These are phyloP conservation scores for Perca fluviatilis DNA, from an alignment of 2,113 vertebrate genomes.

Conservation along the genomic window DNA sequence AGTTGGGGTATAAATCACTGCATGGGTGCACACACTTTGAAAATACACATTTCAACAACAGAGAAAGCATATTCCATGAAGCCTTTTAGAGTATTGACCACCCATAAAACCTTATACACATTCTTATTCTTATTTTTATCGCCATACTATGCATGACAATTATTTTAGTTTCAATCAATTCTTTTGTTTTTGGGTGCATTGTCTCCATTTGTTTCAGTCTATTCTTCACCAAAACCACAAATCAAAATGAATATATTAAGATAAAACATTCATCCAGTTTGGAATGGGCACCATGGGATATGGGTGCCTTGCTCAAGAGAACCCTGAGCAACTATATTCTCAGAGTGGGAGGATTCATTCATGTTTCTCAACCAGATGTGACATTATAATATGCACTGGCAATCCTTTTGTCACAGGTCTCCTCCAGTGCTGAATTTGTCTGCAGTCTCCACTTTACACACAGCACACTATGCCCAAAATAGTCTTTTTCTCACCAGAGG, in stretches of 20 bases:
- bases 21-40: neutral
- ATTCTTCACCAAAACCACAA: too few species aligned
- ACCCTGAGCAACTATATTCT: constrained; percentile 2
- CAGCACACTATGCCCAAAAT: constrained; percentile 28
- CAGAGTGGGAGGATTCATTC: neutral
- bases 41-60: neutral
- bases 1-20: constrained; percentile 10
- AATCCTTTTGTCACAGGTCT: constrained; percentile 12
- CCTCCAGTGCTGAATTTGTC: neutral
- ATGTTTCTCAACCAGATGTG: neutral
- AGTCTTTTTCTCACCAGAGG: constrained; percentile 50
- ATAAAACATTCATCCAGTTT: neutral
- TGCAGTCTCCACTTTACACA: constrained; percentile 39
- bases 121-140: neutral
- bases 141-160: neutral
- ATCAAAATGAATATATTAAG: too few species aligned
- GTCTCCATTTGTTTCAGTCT: neutral
- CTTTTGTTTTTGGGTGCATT: neutral
- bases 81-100: neutral
- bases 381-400: neutral
- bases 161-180: neutral
- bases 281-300: neutral
- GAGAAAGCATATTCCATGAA: neutral
- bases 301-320: neutral
- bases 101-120: neutral